Percentiles rank a stretch among this genome's conserved stretches.
These are phyloP conservation scores for Muscicapa comitata DNA, from an alignment of 2,797 vertebrate genomes.

Conservation along the genomic window DNA sequence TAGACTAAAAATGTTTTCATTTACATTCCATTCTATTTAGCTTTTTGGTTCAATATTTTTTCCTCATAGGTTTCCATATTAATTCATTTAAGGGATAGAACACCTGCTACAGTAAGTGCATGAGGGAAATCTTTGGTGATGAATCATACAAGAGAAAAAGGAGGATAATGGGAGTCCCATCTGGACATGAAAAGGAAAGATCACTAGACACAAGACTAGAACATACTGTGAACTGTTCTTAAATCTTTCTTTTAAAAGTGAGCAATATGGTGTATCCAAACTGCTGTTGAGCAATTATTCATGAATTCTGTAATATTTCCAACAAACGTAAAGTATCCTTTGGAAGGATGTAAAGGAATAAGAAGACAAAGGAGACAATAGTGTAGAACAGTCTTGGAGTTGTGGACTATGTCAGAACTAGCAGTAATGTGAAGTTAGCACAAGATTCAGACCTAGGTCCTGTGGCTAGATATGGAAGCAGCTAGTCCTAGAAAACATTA, in stretches of 20 bases:
- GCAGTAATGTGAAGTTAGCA: background rate
- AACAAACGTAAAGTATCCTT: background rate
- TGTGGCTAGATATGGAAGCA: background rate
- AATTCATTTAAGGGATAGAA: background rate
- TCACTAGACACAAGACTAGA: background rate
- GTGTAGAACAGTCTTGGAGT: background rate
- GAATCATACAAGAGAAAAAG: background rate
- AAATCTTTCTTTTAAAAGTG: background rate
- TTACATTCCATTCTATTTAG: background rate
- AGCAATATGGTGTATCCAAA: background rate
- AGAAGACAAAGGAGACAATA: background rate
- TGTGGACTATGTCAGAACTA: background rate
- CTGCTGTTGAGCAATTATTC: background rate
- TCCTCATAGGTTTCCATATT: background rate
- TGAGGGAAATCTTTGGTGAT: background rate
- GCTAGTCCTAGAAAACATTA: background rate
- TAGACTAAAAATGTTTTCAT: background rate
- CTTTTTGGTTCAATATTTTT: background rate
- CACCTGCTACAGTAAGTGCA: background rate
- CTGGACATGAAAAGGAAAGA: background rate
- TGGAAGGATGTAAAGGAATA: background rate
- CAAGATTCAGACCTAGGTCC: background rate
- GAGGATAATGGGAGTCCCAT: background rate
- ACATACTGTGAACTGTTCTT: background rate
- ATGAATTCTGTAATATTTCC: background rate